These are phyloP conservation scores for Diachasma alloeum DNA, from an alignment of 1,140 invertebrate genomes.

Conservation along the genomic window DNA sequence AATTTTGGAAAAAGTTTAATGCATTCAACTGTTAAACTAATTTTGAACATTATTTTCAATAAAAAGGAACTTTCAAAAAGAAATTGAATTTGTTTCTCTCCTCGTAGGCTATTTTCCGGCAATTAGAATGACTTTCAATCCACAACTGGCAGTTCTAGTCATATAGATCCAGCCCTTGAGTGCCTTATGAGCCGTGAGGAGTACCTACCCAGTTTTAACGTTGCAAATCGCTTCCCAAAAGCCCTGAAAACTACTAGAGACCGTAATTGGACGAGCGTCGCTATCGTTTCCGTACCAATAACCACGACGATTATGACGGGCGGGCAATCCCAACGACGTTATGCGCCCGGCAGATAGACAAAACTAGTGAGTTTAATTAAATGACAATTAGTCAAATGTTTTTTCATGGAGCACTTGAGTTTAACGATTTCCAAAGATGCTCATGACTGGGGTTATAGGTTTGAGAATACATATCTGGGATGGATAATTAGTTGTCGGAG, in stretches of 20 bases:
- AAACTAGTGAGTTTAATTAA: background rate
- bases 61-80: too few relatives aligned
- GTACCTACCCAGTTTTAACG: conserved; percentile 33
- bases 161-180: conserved; percentile 2
- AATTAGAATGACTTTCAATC: background rate
- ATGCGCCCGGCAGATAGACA: background rate
- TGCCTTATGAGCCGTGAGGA: conserved; percentile 23
- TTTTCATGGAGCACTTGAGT: background rate
- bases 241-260: conserved; percentile 26
- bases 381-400: background rate
- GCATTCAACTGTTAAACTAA: too few relatives aligned
- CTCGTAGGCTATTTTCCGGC: too few relatives aligned
- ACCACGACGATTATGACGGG: conserved; percentile 34
- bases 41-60: too few relatives aligned
- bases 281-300: conserved; percentile 38
- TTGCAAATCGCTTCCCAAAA: background rate
- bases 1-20: too few relatives aligned
- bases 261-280: conserved; percentile 38
- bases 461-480: background rate
- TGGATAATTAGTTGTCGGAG: background rate
- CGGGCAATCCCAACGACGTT: background rate
- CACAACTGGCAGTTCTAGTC: background rate
- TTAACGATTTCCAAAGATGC: background rate
- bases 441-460: background rate
- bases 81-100: too few relatives aligned